A percentile compares a stretch with the other conserved stretches of the same genome.
Conservation (phyloP, 2,888 invertebrate species). For the Athalia circularis region DNA sequence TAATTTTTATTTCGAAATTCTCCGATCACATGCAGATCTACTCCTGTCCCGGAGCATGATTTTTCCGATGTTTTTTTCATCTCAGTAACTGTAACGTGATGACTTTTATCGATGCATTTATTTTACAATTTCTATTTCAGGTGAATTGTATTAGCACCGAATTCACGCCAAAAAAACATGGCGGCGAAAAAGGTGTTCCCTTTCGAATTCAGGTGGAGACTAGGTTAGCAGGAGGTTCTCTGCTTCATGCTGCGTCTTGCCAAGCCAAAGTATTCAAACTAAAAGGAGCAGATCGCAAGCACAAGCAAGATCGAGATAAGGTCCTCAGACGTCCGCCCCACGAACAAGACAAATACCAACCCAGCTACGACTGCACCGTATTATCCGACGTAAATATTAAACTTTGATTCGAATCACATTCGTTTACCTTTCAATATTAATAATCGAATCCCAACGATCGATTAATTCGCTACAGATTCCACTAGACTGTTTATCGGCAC, state of each 20-base stretch:
- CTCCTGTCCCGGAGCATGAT: no score
- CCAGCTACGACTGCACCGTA: conserved; percentile 96
- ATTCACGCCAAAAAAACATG: conserved; percentile 98
- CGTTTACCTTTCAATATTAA: no score
- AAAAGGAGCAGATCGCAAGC: conserved; percentile 97
- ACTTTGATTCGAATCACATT: neutral
- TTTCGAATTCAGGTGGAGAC: conserved; percentile 97
- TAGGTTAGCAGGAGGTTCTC: conserved; percentile 79
- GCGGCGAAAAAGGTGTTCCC: conserved; percentile 98
- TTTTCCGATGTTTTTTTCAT: neutral
- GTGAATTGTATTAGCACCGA: conserved; percentile 98
- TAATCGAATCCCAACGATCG: neutral
- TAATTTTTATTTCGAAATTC: no score
- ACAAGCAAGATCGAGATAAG: conserved; percentile 97
- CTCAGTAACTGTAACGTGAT: neutral
- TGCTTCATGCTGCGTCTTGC: conserved; percentile 96
- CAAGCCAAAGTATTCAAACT: conserved; percentile 96
- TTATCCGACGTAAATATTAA: conserved; percentile 84
- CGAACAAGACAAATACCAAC: conserved; percentile 95
- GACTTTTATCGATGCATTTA: neutral
- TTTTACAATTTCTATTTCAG: conserved; percentile 72
- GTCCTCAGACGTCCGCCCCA: conserved; percentile 88
- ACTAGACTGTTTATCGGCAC: conserved; percentile 65
- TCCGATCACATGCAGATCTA: no score
- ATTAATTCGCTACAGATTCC: conserved; percentile 62